Evolutionary conservation across 2,888 invertebrate species (phyloP), one percentile per base, ranked within the genome.

Genomic region (Sericinus montela): DNA sequence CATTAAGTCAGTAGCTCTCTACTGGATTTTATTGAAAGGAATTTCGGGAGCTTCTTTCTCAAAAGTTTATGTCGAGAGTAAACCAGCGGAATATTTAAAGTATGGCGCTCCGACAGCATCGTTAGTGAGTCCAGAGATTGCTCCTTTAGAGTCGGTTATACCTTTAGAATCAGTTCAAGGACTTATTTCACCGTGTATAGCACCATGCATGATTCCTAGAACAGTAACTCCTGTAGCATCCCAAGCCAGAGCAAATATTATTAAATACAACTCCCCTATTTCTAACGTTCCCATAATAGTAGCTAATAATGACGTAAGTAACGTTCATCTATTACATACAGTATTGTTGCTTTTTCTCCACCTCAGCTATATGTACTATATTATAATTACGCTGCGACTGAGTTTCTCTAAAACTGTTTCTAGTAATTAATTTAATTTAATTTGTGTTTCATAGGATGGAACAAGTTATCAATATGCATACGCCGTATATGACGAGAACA

Each of bases 401-500:
- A n/a, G n/a, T n/a, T n/a, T n/a, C n/a, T n/a, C n/a, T n/a, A n/a
- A n/a, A n/a, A n/a, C n/a, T n/a, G n/a, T n/a, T n/a, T n/a, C n/a
- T n/a, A n/a, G n/a, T n/a, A n/a, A 2, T 19, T 3, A 19, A 19
- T 19, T 3, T 19, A 2, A 5, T 19, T 19, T 3, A 3, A 3
- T 19, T 19, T 19, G 19, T 9, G 13, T 35, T 19, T 57, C 25
- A 51, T 55, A 84, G 85, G 72, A 72, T 8, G 46, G 65, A 9
- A 51, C 62, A 7, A 69, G 73, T 6, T 88, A 86, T 45, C 75
- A 87, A 63, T 90, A 90, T 60, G 86, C 87, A 3, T 91, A 91
- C 58, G 79, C 87, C 28, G 90, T 91, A 1, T 82, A 87, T 55
- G 91, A 91, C 56, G 84, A 86, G 45, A 72, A 79, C 51, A 91